Conservation (phyloP, 2,797 vertebrate species). For the Coregonus sp. region DNA sequence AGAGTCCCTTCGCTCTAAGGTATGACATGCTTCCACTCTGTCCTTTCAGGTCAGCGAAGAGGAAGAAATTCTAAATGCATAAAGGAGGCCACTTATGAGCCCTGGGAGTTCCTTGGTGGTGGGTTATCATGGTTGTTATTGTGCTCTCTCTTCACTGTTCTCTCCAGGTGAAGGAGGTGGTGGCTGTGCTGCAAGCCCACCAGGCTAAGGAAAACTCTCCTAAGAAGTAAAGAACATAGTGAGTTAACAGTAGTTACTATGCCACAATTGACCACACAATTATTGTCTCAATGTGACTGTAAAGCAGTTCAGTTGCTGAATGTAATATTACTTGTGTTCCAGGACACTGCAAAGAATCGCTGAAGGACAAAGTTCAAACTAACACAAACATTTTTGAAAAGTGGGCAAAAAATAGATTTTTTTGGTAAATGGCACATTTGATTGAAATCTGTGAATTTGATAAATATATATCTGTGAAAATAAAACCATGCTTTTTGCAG, state of each 20-base stretch:
- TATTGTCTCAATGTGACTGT: no score
- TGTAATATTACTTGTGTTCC: conserved; percentile 11
- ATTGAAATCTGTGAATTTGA: conserved; percentile 30
- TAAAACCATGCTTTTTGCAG: conserved; percentile 57
- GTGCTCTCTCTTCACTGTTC: no score
- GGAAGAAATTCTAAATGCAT: not conserved
- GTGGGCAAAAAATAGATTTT: conserved; percentile 5
- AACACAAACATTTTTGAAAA: conserved; percentile 25
- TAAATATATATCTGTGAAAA: conserved; percentile 37
- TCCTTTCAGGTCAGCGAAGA: not conserved
- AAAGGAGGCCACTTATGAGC: not conserved
- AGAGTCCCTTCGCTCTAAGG: conserved; percentile 89
- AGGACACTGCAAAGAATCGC: conserved; percentile 41
- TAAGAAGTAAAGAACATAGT: conserved; percentile 67
- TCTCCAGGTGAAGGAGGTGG: conserved; percentile 88
- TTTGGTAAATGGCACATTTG: conserved; percentile 31
- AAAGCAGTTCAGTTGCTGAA: no score
- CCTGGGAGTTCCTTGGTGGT: no score
- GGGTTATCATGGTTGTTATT: no score
- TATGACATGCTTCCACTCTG: conserved; percentile 38
- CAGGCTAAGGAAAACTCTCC: conserved; percentile 69
- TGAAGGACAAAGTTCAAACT: conserved; percentile 38
- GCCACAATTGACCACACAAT: no score
- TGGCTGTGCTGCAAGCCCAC: conserved; percentile 65
- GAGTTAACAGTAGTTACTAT: conserved; percentile 42